These are phyloP conservation scores for Mesoligia furuncula DNA, from an alignment of 2,888 invertebrate species.

Conservation along the genomic window DNA sequence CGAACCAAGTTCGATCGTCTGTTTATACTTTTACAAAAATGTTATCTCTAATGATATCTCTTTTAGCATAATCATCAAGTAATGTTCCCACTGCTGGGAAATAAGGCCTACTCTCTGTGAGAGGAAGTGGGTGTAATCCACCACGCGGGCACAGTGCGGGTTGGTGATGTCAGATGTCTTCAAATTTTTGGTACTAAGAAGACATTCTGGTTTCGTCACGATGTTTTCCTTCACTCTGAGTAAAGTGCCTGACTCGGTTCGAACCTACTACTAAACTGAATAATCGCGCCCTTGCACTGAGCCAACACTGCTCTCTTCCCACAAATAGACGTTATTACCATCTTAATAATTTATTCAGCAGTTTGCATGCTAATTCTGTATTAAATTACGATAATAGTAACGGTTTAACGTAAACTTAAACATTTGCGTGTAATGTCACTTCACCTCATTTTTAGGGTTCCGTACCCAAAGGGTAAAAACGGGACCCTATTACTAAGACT, in stretches of 20 bases:
- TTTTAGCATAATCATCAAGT: no score
- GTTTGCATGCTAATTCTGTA: constrained; percentile 5
- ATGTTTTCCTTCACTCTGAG: neutral
- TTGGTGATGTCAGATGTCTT: neutral
- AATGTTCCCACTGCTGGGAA: neutral
- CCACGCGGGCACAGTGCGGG: neutral
- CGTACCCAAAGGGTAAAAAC: no score
- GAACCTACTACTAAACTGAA: neutral
- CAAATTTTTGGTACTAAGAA: no score
- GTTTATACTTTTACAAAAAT: no score
- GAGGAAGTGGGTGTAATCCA: neutral
- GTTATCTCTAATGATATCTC: no score
- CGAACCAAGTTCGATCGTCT: no score
- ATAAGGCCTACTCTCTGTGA: neutral
- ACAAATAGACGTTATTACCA: neutral
- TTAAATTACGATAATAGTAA: constrained; percentile 3
- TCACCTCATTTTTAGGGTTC: neutral
- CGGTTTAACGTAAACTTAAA: neutral
- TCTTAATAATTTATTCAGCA: neutral
- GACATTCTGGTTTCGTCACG: neutral
- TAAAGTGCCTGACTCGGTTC: neutral
- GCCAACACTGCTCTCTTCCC: neutral
- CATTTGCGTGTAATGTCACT: constrained; percentile 4
- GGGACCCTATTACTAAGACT: no score
- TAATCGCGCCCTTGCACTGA: neutral